Percentiles rank a stretch among this genome's conserved stretches.
Conservation (phyloP, 2,888 invertebrate genomes). For the Sminthurides aquaticus region DNA sequence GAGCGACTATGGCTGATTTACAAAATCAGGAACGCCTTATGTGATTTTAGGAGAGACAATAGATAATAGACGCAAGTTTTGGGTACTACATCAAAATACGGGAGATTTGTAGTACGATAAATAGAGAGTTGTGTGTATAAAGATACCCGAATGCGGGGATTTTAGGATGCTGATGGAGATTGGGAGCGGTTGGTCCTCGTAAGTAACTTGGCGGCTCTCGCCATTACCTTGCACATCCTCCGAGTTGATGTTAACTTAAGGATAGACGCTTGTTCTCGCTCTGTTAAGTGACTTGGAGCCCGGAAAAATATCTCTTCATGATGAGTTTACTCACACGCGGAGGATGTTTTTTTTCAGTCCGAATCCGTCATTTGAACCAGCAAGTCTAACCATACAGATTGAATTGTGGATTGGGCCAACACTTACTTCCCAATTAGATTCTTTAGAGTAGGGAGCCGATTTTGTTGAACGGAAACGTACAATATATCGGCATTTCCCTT, state of each 20-base stretch:
- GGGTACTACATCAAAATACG: too few relatives aligned
- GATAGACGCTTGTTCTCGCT: not conserved
- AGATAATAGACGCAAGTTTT: too few relatives aligned
- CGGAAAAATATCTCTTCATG: constrained; percentile 1
- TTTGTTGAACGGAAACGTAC: too few relatives aligned
- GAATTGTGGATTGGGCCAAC: constrained; percentile 12
- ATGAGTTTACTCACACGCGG: constrained; percentile 5
- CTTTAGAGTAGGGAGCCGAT: constrained; percentile 1
- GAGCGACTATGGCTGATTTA: too few relatives aligned
- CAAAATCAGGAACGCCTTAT: too few relatives aligned
- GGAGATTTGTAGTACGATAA: too few relatives aligned
- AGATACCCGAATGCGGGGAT: too few relatives aligned
- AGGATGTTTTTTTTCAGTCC: constrained; percentile 29
- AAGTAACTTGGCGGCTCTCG: not conserved
- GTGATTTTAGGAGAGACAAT: too few relatives aligned
- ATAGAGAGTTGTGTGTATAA: too few relatives aligned
- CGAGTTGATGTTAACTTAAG: not conserved
- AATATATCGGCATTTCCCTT: too few relatives aligned
- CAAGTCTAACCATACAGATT: constrained; percentile 28
- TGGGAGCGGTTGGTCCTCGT: not conserved
- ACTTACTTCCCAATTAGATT: not conserved
- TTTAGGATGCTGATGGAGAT: not conserved
- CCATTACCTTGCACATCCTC: constrained; percentile 5
- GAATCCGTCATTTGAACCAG: constrained; percentile 31
- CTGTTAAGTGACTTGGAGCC: not conserved